Evolutionary conservation across 2,888 invertebrate genomes (phyloP).

Genomic region (Drosophila longiperda): DNA sequence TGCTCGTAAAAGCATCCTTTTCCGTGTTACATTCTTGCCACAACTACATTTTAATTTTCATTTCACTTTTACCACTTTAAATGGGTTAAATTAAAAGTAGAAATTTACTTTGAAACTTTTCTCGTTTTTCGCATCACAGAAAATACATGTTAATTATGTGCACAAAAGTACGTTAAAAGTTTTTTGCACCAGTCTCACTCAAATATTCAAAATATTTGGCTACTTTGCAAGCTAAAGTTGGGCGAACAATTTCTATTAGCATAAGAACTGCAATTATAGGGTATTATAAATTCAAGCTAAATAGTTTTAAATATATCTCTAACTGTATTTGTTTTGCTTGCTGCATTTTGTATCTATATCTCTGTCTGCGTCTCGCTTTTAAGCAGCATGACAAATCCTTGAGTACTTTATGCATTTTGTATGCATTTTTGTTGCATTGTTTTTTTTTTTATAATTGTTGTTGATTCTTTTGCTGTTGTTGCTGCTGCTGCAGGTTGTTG

Average conservation of each 20-base stretch:
- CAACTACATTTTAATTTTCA: neutral
- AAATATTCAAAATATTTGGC: neutral
- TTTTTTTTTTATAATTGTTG: conserved; percentile 56
- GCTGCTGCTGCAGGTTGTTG: conserved; percentile 67
- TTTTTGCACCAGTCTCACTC: neutral
- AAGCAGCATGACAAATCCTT: conserved; percentile 57
- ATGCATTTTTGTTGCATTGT: conserved; percentile 43
- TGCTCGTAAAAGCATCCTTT: neutral
- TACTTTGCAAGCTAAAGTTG: neutral
- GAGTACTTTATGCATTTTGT: conserved; percentile 73
- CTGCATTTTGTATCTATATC: conserved; percentile 24
- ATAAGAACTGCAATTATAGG: neutral
- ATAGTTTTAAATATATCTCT: conserved; percentile 16
- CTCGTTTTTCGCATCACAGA: neutral
- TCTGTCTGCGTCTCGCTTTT: conserved; percentile 29
- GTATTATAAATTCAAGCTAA: neutral
- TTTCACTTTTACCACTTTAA: neutral
- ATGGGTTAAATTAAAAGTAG: neutral
- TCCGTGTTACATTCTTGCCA: neutral
- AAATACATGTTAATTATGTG: neutral
- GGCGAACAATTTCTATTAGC: neutral
- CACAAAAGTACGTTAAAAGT: neutral
- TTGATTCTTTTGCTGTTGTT: conserved; percentile 55
- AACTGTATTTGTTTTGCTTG: conserved; percentile 37
- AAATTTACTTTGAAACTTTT: neutral